Conservation (phyloP, 2,797 vertebrate genomes). For the Neosalanx taihuensis region DNA sequence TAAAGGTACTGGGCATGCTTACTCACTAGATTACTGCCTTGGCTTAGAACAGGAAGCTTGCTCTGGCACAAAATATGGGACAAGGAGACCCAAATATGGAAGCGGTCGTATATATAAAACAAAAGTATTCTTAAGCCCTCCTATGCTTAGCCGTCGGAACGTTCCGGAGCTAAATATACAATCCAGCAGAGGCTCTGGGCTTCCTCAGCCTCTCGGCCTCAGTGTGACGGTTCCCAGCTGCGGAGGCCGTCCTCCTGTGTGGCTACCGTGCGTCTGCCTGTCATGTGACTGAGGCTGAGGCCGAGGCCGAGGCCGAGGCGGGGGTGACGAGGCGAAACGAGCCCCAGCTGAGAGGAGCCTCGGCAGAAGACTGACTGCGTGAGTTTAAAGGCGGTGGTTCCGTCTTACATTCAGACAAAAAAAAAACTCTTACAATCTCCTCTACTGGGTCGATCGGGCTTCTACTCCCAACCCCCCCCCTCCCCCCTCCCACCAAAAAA, state of each 20-base stretch:
- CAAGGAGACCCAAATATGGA: constrained; percentile 56
- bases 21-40: constrained; percentile 20
- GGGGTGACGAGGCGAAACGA: neutral
- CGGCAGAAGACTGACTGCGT: too few species aligned
- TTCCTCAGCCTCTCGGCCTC: constrained; percentile 39
- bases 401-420: too few species aligned
- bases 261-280: constrained; percentile 21
- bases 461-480: neutral
- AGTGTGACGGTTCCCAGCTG: neutral
- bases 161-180: constrained; percentile 55
- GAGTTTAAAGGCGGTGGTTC: too few species aligned
- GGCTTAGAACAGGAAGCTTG: constrained; percentile 19
- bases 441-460: neutral
- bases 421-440: neutral
- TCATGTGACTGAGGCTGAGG: neutral
- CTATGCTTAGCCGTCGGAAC: constrained; percentile 32
- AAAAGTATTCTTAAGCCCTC: constrained; percentile 41
- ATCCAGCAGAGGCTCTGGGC: constrained; percentile 35
- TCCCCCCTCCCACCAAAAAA: too few species aligned
- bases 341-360: too few species aligned
- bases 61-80: constrained; percentile 37
- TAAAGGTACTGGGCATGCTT: neutral
- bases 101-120: constrained; percentile 56
- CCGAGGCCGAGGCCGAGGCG: too few species aligned
- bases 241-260: constrained; percentile 31